Conservation (phyloP, 92 coral and sea anemone genomes). For the Scolanthus callimorphus region DNA sequence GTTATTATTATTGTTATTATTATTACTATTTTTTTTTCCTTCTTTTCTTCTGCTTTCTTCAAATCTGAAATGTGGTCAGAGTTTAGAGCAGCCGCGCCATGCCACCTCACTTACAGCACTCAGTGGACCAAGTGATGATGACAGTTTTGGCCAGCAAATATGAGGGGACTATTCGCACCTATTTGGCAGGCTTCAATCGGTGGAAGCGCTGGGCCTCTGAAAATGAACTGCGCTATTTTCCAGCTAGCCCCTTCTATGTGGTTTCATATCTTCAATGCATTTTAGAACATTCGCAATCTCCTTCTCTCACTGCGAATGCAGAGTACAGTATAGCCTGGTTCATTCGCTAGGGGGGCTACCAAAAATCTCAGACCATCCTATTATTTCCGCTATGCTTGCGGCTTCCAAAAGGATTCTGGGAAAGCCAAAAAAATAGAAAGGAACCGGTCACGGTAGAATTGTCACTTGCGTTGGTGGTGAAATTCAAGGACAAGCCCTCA, state of each 20-base stretch:
- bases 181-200: constrained; percentile 18
- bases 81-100: constrained; percentile 17
- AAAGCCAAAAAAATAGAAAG: constrained; percentile 17
- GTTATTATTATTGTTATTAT: neutral
- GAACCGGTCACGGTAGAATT: constrained; percentile 35
- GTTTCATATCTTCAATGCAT: constrained; percentile 30
- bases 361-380: constrained; percentile 20
- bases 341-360: constrained; percentile 27
- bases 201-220: constrained; percentile 33
- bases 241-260: constrained; percentile 32
- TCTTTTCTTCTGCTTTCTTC: constrained; percentile 20
- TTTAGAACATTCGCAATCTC: constrained; percentile 15
- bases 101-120: constrained; percentile 8
- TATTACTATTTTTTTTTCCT: neutral
- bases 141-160: constrained; percentile 21
- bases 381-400: constrained; percentile 19
- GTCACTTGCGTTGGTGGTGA: constrained; percentile 13
- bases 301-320: constrained; percentile 26
- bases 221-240: constrained; percentile 10
- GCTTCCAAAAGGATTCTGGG: constrained; percentile 32
- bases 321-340: constrained; percentile 47
- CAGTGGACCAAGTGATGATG: constrained; percentile 10
- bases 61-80: constrained; percentile 19
- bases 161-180: constrained; percentile 15
- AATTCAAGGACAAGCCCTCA: constrained; percentile 28